A percentile compares a stretch with the other conserved stretches of the same genome.
These are phyloP conservation scores for Geophilus truncorum DNA, from an alignment of 2,888 invertebrate genomes.

Conservation along the genomic window DNA sequence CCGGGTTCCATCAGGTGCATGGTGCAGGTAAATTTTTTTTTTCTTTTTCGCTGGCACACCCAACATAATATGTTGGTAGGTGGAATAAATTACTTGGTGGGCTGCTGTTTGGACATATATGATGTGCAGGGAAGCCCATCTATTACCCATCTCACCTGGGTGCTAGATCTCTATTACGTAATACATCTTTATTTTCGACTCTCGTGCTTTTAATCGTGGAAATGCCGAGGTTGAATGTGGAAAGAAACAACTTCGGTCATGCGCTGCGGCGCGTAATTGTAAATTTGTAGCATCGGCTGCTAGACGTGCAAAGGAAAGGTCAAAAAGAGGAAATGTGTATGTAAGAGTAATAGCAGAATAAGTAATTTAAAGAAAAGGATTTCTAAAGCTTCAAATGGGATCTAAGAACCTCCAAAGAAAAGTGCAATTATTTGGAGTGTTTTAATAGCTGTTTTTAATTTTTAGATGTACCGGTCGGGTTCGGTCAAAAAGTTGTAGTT, in stretches of 20 bases:
- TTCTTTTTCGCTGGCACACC: background rate
- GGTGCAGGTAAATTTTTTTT: background rate
- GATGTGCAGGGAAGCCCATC: background rate
- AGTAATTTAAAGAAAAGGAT: too few species aligned
- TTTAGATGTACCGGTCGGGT: too few species aligned
- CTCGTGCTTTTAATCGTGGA: background rate
- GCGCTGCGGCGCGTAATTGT: too few species aligned
- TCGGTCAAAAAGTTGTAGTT: too few species aligned
- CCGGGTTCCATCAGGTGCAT: background rate
- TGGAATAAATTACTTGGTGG: background rate
- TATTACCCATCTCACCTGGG: background rate
- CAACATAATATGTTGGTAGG: background rate
- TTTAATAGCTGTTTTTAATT: too few species aligned
- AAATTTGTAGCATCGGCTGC: background rate
- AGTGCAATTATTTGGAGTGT: too few species aligned
- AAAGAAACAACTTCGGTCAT: background rate
- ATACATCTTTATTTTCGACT: background rate
- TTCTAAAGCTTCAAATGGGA: too few species aligned
- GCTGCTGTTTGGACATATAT: background rate
- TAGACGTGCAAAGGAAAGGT: too few species aligned
- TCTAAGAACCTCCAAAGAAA: too few species aligned
- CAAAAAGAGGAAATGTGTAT: too few species aligned
- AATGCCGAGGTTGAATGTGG: background rate
- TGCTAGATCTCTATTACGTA: background rate
- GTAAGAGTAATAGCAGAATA: too few species aligned